These are phyloP conservation scores for Lasioglossum marginatum DNA, from an alignment of 2,888 invertebrate species.

Conservation along the genomic window DNA sequence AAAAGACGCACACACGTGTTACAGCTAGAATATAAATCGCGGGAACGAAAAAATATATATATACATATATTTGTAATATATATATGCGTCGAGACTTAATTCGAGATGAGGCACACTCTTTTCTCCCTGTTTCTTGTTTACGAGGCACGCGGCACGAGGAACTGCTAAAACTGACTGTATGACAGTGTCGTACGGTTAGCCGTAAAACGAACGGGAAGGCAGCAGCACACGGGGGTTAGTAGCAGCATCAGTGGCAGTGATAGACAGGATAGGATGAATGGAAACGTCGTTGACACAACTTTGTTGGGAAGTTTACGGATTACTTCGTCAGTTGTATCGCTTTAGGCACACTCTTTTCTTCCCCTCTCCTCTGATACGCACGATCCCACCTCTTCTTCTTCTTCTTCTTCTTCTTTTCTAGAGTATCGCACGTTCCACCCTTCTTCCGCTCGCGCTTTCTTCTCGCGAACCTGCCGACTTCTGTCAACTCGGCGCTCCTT, in stretches of 20 bases:
- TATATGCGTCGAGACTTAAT: background rate
- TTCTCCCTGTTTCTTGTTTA: background rate
- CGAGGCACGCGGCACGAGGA: constrained; percentile 8
- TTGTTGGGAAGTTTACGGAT: background rate
- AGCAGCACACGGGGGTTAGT: background rate
- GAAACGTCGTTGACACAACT: background rate
- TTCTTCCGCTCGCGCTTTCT: constrained; percentile 67
- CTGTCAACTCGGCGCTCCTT: constrained; percentile 62
- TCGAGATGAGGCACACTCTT: background rate
- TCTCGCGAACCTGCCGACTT: constrained; percentile 60
- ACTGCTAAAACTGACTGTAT: background rate
- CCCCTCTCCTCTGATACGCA: background rate
- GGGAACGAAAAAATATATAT: background rate
- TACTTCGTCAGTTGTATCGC: background rate
- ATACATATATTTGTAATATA: background rate
- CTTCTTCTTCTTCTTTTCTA: background rate
- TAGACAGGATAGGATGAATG: background rate
- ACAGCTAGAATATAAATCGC: background rate
- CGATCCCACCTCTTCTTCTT: background rate
- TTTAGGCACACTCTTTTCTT: background rate
- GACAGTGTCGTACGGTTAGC: background rate
- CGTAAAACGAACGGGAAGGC: background rate
- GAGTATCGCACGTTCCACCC: constrained; percentile 26
- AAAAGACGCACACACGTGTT: constrained; percentile 18
- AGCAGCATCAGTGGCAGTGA: constrained; percentile 5